A percentile compares a stretch with the other conserved stretches of the same genome.
Conservation (phyloP, 2,888 invertebrate genomes). For the Macrophya annulata region DNA sequence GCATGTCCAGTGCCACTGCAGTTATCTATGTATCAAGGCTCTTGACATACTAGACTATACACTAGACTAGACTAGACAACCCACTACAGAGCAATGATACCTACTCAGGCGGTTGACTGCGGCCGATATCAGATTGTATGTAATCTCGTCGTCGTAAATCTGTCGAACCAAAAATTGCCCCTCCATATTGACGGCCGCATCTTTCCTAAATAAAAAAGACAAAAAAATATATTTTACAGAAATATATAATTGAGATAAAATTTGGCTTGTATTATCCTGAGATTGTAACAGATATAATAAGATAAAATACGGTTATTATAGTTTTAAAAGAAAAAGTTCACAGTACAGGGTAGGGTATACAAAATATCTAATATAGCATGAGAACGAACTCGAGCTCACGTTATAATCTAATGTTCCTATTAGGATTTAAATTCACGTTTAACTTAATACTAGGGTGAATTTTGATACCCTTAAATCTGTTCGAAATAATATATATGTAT, state of each 20-base stretch:
- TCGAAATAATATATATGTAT: not conserved
- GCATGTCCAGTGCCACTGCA: not conserved
- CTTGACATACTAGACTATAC: slow-evolving; percentile 1
- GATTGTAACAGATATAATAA: too few relatives aligned
- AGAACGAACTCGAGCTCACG: not conserved
- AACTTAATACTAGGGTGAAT: not conserved
- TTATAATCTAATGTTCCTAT: not conserved
- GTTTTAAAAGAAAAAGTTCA: not conserved
- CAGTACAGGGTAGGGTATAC: too few relatives aligned
- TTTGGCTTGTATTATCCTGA: not conserved
- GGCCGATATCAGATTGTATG: slow-evolving; percentile 95
- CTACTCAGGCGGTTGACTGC: slow-evolving; percentile 95
- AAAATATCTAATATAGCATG: not conserved
- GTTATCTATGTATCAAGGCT: not conserved
- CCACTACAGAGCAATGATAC: slow-evolving; percentile 74
- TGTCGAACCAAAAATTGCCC: slow-evolving; percentile 96
- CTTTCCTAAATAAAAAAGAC: slow-evolving; percentile 85
- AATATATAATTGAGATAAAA: not conserved
- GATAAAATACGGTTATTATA: not conserved
- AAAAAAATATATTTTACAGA: not conserved
- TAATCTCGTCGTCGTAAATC: slow-evolving; percentile 97
- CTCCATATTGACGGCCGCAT: slow-evolving; percentile 96
- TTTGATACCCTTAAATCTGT: not conserved
- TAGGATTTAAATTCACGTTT: slow-evolving; percentile 3
- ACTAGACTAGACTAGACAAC: not conserved